Percentiles rank a stretch among this genome's conserved stretches.
These are phyloP conservation scores for Phytoseiulus persimilis DNA, from an alignment of 2,888 invertebrate species.

Conservation along the genomic window DNA sequence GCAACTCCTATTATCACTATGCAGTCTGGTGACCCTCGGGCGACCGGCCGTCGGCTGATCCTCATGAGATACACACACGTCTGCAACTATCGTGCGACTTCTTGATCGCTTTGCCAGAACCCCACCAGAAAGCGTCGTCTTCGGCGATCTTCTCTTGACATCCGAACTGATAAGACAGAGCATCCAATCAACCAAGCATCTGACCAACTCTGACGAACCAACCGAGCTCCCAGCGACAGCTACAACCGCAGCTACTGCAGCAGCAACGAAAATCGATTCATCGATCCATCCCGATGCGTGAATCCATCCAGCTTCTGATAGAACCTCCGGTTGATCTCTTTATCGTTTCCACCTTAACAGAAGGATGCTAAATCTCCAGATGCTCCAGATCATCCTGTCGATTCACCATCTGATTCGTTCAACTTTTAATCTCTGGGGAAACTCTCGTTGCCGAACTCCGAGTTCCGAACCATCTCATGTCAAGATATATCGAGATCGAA, in stretches of 20 bases:
- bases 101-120: conserved; percentile 5
- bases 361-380: not conserved
- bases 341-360: not conserved
- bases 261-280: not conserved
- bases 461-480: too few species aligned
- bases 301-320: not conserved
- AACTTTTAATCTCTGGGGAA: too few species aligned
- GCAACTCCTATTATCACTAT: not conserved
- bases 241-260: not conserved
- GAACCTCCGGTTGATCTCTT: not conserved
- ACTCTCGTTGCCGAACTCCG: too few species aligned
- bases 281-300: not conserved
- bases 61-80: conserved; percentile 15
- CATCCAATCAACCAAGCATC: not conserved
- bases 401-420: too few species aligned
- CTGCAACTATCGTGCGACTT: conserved; percentile 13
- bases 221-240: not conserved
- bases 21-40: conserved; percentile 29
- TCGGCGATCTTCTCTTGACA: conserved; percentile 5
- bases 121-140: not conserved
- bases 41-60: conserved; percentile 37
- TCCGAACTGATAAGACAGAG: not conserved
- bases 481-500: too few species aligned
- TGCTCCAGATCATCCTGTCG: too few species aligned
- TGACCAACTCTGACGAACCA: not conserved